Evolutionary conservation across 2,113 vertebrate species (phyloP), one percentile per base, ranked within the genome.

Genomic region (Rostratula benghalensis): DNA sequence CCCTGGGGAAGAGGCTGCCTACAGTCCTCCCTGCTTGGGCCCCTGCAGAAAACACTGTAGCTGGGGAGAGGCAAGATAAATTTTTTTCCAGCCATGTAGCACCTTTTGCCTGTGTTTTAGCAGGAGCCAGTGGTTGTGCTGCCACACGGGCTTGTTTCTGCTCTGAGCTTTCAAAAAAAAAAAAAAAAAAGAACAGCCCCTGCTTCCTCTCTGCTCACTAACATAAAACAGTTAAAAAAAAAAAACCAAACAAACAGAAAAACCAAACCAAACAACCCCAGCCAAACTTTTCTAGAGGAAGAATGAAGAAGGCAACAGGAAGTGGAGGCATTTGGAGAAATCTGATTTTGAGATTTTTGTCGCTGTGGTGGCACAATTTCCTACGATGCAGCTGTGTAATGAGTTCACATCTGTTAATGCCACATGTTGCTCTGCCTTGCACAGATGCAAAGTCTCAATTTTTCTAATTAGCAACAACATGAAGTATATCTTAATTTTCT

Each of bases 401-500:
- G 97, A 98, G 97, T 98, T 97, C 98, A 98, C 98, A 98, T 98
- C 98, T 98, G 98, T 97, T 98, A 95, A 95, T 97, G 96, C 97
- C 98, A 98, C 98, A 98, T 98, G 98, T 98, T 98, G 98, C 97
- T 98, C 87, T 92, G 97, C 46, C 93, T 97, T 93, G 97, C 94
- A 93, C 98, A 98, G 98, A 98, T 98, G 98, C 96, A 98, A 98
- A 98, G 97, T 98, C 98, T 98, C 98, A 98, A 98, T 98, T 98
- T 98, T 98, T 98, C 98, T 98, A 98, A 98, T 98, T 98, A 98
- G 98, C 97, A 98, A 95, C 97, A 98, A 97, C 98, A 98, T 89
- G 93, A 98, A 98, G 98, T 98, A 98, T 98, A 98, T 98, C 98
- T 98, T 98, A 97, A 98, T 98, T 98, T 98, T 98, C 98, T 97